phyloP scores from a whole-genome alignment of 1,140 invertebrate species.

The Heterodera schachtii region DNA sequence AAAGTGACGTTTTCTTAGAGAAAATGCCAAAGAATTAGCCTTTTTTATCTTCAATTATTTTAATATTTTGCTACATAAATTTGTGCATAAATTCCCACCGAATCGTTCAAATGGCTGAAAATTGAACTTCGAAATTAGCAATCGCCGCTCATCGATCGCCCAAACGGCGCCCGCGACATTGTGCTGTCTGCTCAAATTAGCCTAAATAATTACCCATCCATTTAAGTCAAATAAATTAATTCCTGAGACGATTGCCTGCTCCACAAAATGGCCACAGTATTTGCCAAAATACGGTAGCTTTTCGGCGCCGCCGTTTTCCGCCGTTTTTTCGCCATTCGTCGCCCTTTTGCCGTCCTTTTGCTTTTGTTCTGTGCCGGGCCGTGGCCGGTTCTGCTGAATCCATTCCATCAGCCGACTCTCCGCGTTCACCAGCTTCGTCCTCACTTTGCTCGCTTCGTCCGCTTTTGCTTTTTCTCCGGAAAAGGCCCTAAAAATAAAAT shows the following conservation, averaged over 20 bases:
- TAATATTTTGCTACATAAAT: neutral
- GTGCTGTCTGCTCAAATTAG: conserved; percentile 28
- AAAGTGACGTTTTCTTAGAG: conserved; percentile 63
- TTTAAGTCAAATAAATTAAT: conserved; percentile 18
- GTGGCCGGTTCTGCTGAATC: conserved; percentile 62
- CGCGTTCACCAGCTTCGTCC: conserved; percentile 27
- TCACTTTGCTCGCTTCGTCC: conserved; percentile 29
- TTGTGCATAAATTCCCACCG: conserved; percentile 12
- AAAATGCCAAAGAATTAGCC: neutral
- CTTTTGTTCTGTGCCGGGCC: conserved; percentile 40
- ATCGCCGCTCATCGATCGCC: conserved; percentile 58
- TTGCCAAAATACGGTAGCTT: conserved; percentile 63
- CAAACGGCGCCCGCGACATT: conserved; percentile 62
- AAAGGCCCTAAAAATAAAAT: conserved; percentile 10
- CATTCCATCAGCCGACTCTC: conserved; percentile 60
- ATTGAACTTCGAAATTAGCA: conserved; percentile 62
- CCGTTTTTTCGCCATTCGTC: neutral
- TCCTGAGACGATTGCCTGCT: conserved; percentile 33
- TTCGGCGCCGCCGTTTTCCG: conserved; percentile 38
- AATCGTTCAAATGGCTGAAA: conserved; percentile 54
- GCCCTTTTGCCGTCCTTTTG: conserved; percentile 14
- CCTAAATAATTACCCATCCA: conserved; percentile 34
- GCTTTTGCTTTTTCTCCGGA: neutral
- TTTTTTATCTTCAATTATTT: conserved; percentile 19
- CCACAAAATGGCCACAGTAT: conserved; percentile 60